Evolutionary conservation across 2,113 vertebrate genomes (phyloP).

Genomic region (Cnemophilus loriae): DNA sequence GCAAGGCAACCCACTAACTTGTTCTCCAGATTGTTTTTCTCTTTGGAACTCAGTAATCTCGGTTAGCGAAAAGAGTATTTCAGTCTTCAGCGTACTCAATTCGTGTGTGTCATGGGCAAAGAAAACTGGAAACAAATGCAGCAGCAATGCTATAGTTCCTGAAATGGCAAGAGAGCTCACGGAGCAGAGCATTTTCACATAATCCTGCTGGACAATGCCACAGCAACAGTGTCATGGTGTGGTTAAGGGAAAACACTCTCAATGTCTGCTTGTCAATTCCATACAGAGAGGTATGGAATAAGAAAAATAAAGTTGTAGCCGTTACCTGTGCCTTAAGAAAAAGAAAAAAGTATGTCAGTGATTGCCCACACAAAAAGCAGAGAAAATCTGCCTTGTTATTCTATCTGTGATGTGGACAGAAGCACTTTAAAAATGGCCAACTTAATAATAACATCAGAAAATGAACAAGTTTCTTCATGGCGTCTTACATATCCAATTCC

Average conservation of each 20-base stretch:
- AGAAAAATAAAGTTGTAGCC: not conserved
- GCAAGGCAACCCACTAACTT: not conserved
- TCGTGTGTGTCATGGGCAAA: not conserved
- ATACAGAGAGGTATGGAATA: not conserved
- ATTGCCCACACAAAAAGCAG: too few species aligned
- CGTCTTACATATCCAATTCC: too few species aligned
- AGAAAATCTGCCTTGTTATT: too few species aligned
- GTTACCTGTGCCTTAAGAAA: not conserved
- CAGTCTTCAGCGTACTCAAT: not conserved
- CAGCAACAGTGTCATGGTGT: not conserved
- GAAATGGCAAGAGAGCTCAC: not conserved
- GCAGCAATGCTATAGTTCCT: not conserved
- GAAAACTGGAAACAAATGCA: accelerated
- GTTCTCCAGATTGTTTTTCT: not conserved
- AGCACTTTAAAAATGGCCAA: too few species aligned
- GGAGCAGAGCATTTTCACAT: not conserved
- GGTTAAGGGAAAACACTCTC: not conserved
- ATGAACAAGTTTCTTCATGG: too few species aligned
- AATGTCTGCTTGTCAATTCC: not conserved
- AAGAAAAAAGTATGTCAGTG: too few species aligned
- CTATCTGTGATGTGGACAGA: too few species aligned
- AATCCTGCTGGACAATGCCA: not conserved
- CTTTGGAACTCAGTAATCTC: not conserved
- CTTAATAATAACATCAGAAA: too few species aligned
- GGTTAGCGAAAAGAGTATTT: not conserved